A percentile compares a stretch with the other conserved stretches of the same genome.
phyloP scores from a whole-genome alignment of 2,113 vertebrate genomes.

The Chloropsis cyanopogon region DNA sequence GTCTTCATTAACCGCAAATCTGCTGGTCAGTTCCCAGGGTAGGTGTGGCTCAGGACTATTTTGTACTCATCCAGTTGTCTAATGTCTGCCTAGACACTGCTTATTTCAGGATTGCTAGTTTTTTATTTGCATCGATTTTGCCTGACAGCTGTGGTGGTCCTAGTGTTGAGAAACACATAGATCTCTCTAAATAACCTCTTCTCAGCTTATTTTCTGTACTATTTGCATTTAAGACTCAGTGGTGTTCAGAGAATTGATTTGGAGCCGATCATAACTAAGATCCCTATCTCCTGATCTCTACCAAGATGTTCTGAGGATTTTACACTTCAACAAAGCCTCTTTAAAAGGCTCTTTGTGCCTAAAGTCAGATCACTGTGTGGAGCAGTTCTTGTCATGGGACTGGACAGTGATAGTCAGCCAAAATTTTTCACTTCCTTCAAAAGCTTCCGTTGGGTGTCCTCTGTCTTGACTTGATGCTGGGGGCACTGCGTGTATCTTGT shows the following conservation, averaged over 20 bases:
- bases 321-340: not conserved
- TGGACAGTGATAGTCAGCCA: not conserved
- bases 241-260: not conserved
- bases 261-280: not conserved
- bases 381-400: not conserved
- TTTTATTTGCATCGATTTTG: not conserved
- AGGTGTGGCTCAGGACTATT: not conserved
- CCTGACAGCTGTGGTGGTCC: not conserved
- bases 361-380: not conserved
- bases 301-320: not conserved
- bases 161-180: not conserved
- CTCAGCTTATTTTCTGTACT: not conserved
- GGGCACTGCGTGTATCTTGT: not conserved
- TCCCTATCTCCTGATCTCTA: fast-evolving
- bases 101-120: not conserved
- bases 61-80: not conserved
- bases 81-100: not conserved
- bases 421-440: not conserved
- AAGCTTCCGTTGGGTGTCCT: not conserved
- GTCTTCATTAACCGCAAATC: not conserved
- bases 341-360: not conserved
- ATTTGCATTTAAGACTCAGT: not conserved
- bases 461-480: not conserved
- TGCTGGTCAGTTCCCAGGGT: not conserved
- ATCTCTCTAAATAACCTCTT: not conserved